Conservation (phyloP, 1,140 invertebrate species). For the Hycleus cichorii region DNA sequence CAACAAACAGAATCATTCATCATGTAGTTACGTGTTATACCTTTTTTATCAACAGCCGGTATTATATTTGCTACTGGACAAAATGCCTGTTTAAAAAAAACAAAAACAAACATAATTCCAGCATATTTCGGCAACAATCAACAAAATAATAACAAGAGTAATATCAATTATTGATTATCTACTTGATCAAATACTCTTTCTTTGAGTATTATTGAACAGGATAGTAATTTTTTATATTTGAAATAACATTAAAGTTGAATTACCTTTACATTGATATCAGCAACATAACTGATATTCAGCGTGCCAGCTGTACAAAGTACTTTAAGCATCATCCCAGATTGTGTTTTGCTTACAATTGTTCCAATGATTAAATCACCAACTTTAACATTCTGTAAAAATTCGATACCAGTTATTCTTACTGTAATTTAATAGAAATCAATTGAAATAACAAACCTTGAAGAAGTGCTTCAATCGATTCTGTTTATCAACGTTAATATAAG, state of each 20-base stretch:
- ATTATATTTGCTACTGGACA: conserved; percentile 62
- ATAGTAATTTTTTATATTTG: no score
- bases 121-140: no score
- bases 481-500: conserved; percentile 67
- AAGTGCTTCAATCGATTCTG: conserved; percentile 65
- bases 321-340: conserved; percentile 69
- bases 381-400: conserved; percentile 58
- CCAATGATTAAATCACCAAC: conserved; percentile 78
- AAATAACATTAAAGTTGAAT: conserved; percentile 1
- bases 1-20: conserved; percentile 80
- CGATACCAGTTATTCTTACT: background rate
- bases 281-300: conserved; percentile 67
- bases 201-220: no score
- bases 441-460: conserved; percentile 50
- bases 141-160: no score
- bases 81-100: conserved; percentile 49
- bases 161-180: no score
- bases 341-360: conserved; percentile 63
- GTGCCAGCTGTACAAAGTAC: conserved; percentile 66
- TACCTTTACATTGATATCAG: conserved; percentile 78
- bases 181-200: no score
- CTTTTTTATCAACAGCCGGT: conserved; percentile 73
- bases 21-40: conserved; percentile 65
- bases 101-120: background rate
- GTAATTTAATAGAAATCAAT: background rate